These are phyloP conservation scores for Dryocosmus kuriphilus DNA, from an alignment of 2,888 invertebrate species.

Conservation along the genomic window DNA sequence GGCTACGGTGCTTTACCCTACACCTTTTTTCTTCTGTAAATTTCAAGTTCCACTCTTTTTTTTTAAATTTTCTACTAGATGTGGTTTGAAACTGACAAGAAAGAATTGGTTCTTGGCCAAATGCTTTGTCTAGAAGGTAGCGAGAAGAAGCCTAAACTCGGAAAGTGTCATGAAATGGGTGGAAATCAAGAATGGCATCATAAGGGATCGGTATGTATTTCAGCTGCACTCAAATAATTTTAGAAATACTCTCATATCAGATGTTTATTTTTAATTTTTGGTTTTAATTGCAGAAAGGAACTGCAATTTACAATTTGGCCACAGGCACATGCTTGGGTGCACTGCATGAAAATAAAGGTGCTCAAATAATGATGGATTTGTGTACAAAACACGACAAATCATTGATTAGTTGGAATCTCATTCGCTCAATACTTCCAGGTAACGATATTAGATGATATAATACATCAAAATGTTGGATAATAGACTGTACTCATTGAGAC, in stretches of 20 bases:
- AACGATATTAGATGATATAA: constrained; percentile 68
- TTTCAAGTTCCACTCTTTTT: too few relatives aligned
- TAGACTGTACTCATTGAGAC: not conserved
- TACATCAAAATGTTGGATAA: not conserved
- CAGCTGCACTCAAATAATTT: not conserved
- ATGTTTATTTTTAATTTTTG: not conserved
- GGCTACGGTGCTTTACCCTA: too few relatives aligned
- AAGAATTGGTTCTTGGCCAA: constrained; percentile 90
- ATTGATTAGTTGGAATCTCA: constrained; percentile 80
- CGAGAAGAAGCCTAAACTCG: constrained; percentile 83
- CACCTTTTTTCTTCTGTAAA: too few relatives aligned
- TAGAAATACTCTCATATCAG: too few relatives aligned
- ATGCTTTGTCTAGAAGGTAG: constrained; percentile 91
- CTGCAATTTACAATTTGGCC: constrained; percentile 91
- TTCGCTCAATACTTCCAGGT: constrained; percentile 67
- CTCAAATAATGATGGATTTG: constrained; percentile 81
- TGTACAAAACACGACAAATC: constrained; percentile 79
- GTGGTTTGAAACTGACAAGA: constrained; percentile 91
- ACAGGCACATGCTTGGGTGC: constrained; percentile 90
- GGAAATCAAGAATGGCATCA: constrained; percentile 96
- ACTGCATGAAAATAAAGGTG: constrained; percentile 75
- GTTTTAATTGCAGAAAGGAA: constrained; percentile 80
- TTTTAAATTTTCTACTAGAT: constrained; percentile 79
- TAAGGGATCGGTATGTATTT: constrained; percentile 82
- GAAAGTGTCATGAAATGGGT: constrained; percentile 95